Percentiles rank a stretch among this genome's conserved stretches.
Conservation (phyloP, 2,888 invertebrate genomes). For the Drosophila testacea region DNA sequence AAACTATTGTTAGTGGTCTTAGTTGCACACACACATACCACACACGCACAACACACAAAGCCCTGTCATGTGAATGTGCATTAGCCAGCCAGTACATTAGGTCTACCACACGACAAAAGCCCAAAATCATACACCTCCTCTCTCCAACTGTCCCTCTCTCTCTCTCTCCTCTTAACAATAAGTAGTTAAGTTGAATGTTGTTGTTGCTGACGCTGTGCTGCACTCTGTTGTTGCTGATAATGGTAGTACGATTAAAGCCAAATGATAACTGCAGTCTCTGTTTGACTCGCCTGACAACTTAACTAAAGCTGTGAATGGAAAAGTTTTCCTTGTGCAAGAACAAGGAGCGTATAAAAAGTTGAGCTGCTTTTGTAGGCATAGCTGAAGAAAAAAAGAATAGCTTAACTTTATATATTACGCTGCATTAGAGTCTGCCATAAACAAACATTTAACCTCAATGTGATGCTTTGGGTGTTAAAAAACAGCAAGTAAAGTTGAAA, state of each 20-base stretch:
- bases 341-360: slow-evolving; percentile 42
- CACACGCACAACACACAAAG: slow-evolving; percentile 5
- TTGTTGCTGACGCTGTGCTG: slow-evolving; percentile 18
- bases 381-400: slow-evolving; percentile 10
- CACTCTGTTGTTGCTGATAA: slow-evolving; percentile 48
- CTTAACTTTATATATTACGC: slow-evolving; percentile 49
- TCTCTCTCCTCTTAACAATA: slow-evolving; percentile 6
- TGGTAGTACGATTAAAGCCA: slow-evolving; percentile 48
- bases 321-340: slow-evolving; percentile 40
- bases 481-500: neutral
- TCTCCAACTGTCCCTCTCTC: neutral
- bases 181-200: slow-evolving; percentile 35
- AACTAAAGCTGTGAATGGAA: slow-evolving; percentile 45
- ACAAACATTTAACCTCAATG: slow-evolving; percentile 62
- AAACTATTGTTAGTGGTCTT: slow-evolving; percentile 11
- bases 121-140: slow-evolving; percentile 5
- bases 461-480: slow-evolving; percentile 7
- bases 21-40: neutral
- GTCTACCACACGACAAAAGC: slow-evolving; percentile 20
- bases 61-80: slow-evolving; percentile 20
- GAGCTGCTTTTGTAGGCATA: slow-evolving; percentile 37
- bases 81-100: slow-evolving; percentile 35
- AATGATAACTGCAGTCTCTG: slow-evolving; percentile 42
- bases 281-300: slow-evolving; percentile 26
- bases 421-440: slow-evolving; percentile 44